Percentiles rank a stretch among this genome's conserved stretches.
phyloP scores from a whole-genome alignment of 2,888 invertebrate species.

The Gisinianus flammeolus region DNA sequence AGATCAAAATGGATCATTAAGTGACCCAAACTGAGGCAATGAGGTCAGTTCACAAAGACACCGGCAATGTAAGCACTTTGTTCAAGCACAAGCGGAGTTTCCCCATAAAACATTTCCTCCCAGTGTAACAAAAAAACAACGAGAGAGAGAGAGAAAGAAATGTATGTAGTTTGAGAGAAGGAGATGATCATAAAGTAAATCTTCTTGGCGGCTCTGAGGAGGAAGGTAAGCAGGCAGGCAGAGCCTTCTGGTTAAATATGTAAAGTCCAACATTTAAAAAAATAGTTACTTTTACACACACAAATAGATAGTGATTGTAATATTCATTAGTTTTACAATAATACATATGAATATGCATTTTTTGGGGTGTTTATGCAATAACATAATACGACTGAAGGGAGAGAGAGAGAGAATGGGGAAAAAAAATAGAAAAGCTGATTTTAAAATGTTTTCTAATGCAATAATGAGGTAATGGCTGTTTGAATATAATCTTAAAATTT shows the following conservation, averaged over 20 bases:
- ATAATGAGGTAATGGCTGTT: too few relatives aligned
- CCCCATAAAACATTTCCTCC: constrained; percentile 18
- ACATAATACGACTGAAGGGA: too few relatives aligned
- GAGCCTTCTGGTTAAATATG: constrained; percentile 30
- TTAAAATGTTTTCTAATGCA: too few relatives aligned
- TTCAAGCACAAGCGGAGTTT: constrained; percentile 10
- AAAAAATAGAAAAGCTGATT: too few relatives aligned
- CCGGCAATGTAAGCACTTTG: constrained; percentile 54
- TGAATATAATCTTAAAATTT: too few relatives aligned
- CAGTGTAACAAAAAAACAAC: constrained; percentile 8
- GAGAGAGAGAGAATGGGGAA: background rate
- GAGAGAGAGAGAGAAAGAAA: background rate
- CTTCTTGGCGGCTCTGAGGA: constrained; percentile 35
- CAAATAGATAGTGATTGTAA: constrained; percentile 14
- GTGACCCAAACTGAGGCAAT: constrained; percentile 38
- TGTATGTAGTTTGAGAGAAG: background rate
- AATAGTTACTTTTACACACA: background rate
- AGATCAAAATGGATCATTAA: constrained; percentile 21
- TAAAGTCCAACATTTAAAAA: too few relatives aligned
- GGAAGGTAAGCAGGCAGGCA: background rate
- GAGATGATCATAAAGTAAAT: constrained; percentile 42
- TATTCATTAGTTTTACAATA: constrained; percentile 11
- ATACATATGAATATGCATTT: too few relatives aligned
- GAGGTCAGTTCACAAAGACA: constrained; percentile 55
- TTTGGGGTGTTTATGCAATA: too few relatives aligned